Evolutionary conservation across 2,113 vertebrate species (phyloP).

Genomic region (Nettapus auritus): DNA sequence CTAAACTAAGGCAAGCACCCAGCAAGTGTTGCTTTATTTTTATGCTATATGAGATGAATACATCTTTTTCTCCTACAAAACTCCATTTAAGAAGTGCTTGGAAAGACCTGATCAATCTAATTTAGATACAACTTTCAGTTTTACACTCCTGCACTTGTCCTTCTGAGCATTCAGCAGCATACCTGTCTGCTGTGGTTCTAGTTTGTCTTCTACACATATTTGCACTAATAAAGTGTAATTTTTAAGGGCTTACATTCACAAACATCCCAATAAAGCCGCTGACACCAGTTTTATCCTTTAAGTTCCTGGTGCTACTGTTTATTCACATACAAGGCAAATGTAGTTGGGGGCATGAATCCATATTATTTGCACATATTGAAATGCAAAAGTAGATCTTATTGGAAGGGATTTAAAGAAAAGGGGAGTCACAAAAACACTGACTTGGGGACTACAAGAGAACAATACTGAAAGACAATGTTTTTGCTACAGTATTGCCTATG

Average conservation of each 20-base stretch:
- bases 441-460: neutral
- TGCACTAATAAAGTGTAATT: neutral
- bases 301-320: slow-evolving; percentile 26
- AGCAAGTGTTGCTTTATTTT: neutral
- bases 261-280: neutral
- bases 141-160: neutral
- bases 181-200: neutral
- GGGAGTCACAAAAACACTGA: neutral
- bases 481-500: neutral
- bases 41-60: neutral
- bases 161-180: neutral
- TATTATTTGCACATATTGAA: slow-evolving; percentile 42
- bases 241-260: neutral
- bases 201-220: neutral
- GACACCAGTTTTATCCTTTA: slow-evolving; percentile 8
- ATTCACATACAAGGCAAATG: neutral
- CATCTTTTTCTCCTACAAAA: neutral
- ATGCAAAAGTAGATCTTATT: neutral
- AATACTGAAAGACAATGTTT: neutral
- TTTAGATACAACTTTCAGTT: neutral
- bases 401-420: neutral
- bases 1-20: neutral
- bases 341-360: slow-evolving; percentile 26
- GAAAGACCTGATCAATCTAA: neutral
- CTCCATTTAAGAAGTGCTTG: neutral